Evolutionary conservation across 2,797 vertebrate species (phyloP).

Genomic region (Carapus acus): DNA sequence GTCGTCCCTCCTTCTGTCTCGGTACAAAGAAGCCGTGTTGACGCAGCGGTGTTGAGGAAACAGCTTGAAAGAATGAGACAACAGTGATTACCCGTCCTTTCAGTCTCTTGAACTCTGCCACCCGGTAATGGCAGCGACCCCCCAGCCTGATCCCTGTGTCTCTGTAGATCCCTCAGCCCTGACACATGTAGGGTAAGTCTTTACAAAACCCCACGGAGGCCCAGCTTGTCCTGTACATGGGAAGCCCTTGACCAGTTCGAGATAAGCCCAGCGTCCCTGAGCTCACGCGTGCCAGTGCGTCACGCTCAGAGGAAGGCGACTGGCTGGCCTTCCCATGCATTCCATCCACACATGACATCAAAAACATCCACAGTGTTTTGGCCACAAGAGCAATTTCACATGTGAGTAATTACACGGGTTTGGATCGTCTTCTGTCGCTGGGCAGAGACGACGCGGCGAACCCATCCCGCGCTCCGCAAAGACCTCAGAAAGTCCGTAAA

Average conservation of each 20-base stretch:
- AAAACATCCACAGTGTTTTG: constrained; percentile 8
- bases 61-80: constrained; percentile 27
- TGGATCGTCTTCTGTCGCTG: constrained; percentile 32
- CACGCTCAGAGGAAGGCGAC: constrained; percentile 25
- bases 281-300: constrained; percentile 15
- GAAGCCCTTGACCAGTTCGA: not conserved
- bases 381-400: constrained; percentile 27
- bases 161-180: constrained; percentile 6
- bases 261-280: constrained; percentile 17
- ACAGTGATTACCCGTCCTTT: constrained; percentile 25
- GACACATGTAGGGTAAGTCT: constrained; percentile 17
- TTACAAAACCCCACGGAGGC: constrained; percentile 17
- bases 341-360: constrained; percentile 13
- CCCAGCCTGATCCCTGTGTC: constrained; percentile 24
- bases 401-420: constrained; percentile 50
- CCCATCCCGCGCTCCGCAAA: constrained; percentile 30
- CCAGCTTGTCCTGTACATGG: constrained; percentile 3
- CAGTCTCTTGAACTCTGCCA: constrained; percentile 31
- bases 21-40: constrained; percentile 44
- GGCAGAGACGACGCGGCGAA: constrained; percentile 30
- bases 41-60: constrained; percentile 27
- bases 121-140: constrained; percentile 11
- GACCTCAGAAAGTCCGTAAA: constrained; percentile 47
- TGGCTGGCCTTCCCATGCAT: constrained; percentile 1
- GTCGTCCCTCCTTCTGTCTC: constrained; percentile 16